Conservation (phyloP, 2,797 vertebrate genomes). For the Carapus acus region DNA sequence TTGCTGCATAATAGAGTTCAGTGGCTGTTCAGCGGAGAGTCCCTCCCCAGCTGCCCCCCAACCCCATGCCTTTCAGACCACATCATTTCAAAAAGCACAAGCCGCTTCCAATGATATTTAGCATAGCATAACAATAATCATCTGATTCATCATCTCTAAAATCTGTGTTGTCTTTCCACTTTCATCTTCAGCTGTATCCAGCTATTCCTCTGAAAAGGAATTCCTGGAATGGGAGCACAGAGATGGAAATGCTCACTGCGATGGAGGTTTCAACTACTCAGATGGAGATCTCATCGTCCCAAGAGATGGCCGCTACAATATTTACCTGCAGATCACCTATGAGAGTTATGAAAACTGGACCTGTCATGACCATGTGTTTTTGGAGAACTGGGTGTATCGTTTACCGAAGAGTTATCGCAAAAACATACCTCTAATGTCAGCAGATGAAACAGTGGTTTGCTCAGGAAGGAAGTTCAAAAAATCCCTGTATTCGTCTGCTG, state of each 20-base stretch:
- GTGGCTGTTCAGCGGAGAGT: too few relatives aligned
- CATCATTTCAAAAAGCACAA: too few relatives aligned
- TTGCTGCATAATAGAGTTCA: too few relatives aligned
- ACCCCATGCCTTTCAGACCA: too few relatives aligned
- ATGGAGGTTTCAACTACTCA: slow-evolving; percentile 46
- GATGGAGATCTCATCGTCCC: slow-evolving; percentile 43
- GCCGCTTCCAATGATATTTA: neutral
- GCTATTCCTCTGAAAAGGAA: fast-evolving
- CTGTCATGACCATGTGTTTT: fast-evolving
- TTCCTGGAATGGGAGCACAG: slow-evolving; percentile 43
- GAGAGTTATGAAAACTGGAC: fast-evolving
- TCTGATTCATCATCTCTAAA: neutral
- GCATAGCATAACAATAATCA: neutral
- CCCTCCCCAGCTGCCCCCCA: too few relatives aligned
- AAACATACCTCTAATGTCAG: fast-evolving
- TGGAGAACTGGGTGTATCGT: neutral
- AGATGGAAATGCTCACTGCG: neutral
- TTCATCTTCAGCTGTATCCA: neutral
- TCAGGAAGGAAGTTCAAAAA: neutral
- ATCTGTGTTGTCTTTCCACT: neutral
- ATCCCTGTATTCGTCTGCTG: slow-evolving; percentile 32
- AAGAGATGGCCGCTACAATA: slow-evolving; percentile 35
- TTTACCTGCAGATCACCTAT: slow-evolving; percentile 61
- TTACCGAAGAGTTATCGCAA: fast-evolving
- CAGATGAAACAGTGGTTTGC: slow-evolving; percentile 18